phyloP scores from a whole-genome alignment of 1,140 invertebrate genomes.

The Aphaenogaster floridana region DNA sequence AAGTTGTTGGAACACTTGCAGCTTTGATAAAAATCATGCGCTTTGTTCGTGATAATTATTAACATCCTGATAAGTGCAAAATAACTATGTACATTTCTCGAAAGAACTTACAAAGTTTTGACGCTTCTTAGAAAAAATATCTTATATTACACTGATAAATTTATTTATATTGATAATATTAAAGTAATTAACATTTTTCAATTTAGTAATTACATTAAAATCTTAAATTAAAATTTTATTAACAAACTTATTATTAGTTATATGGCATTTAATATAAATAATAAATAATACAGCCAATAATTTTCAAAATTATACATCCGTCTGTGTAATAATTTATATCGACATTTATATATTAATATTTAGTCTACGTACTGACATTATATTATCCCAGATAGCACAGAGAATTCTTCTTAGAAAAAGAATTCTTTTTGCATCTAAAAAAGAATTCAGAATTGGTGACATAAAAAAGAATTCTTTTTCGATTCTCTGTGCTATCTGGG shows the following conservation, averaged over 20 bases:
- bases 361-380: no score
- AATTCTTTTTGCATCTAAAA: no score
- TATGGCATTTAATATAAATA: not conserved
- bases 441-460: no score
- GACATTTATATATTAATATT: not conserved
- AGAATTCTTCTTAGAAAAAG: no score
- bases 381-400: no score
- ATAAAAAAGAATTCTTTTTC: no score
- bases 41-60: not conserved
- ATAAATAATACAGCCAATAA: not conserved
- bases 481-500: no score
- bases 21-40: slow-evolving; percentile 9
- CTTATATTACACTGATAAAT: not conserved
- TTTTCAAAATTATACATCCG: not conserved
- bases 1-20: not conserved
- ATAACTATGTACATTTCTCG: not conserved
- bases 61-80: not conserved
- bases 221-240: not conserved
- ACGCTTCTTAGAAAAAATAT: not conserved
- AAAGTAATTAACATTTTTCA: not conserved
- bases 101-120: not conserved
- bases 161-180: slow-evolving; percentile 14
- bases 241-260: not conserved
- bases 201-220: not conserved
- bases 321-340: not conserved